Conservation (phyloP, 2,888 invertebrate species). For the Leptinotarsa tumamoca region DNA sequence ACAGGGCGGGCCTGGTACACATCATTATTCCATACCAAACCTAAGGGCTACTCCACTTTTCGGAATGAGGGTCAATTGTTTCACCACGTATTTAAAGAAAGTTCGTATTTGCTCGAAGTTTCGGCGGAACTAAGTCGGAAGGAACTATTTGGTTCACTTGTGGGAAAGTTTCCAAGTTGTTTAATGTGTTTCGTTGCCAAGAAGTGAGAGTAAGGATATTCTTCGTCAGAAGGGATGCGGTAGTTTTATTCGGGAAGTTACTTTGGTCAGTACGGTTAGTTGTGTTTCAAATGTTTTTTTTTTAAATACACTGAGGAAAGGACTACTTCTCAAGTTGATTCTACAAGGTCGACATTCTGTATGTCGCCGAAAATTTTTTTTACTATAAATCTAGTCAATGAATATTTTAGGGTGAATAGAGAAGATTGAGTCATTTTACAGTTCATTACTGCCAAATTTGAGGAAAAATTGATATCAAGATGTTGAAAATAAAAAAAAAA, state of each 20-base stretch:
- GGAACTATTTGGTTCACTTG: constrained; percentile 15
- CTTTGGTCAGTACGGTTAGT: too few relatives aligned
- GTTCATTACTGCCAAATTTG: too few relatives aligned
- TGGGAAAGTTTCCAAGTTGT: constrained; percentile 18
- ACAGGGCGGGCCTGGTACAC: background rate
- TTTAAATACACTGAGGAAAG: too few relatives aligned
- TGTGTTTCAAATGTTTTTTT: too few relatives aligned
- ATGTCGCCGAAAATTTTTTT: too few relatives aligned
- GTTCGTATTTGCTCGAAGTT: background rate
- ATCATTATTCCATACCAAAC: background rate
- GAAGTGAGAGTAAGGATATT: background rate
- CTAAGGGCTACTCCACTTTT: background rate
- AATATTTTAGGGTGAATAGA: background rate
- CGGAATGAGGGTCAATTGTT: background rate
- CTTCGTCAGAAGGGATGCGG: background rate
- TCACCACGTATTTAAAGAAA: constrained; percentile 6
- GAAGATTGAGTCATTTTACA: too few relatives aligned
- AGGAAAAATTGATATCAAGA: too few relatives aligned
- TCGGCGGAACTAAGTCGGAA: constrained; percentile 3
- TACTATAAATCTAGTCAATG: too few relatives aligned
- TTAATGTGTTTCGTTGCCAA: constrained; percentile 9
- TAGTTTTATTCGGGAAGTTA: too few relatives aligned
- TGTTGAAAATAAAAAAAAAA: too few relatives aligned
- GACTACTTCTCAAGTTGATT: too few relatives aligned
- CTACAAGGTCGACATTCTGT: too few relatives aligned